phyloP scores from a whole-genome alignment of 2,113 vertebrate species.

The Charina bottae region DNA sequence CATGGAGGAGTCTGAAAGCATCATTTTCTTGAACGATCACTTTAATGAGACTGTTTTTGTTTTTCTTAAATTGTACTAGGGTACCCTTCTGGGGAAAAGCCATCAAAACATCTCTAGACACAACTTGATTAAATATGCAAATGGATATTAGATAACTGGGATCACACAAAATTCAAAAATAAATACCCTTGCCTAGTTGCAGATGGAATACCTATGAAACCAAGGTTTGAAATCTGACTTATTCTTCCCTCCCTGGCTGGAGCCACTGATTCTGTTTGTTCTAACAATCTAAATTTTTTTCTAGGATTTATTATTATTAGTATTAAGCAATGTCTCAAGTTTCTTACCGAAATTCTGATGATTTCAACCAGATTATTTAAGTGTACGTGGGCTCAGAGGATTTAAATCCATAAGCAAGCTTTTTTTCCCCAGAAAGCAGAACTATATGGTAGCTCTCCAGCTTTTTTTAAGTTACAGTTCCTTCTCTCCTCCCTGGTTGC shows the following conservation, averaged over 20 bases:
- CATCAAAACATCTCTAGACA: background rate
- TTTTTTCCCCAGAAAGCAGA: background rate
- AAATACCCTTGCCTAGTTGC: background rate
- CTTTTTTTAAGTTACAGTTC: background rate
- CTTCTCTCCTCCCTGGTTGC: background rate
- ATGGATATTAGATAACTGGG: background rate
- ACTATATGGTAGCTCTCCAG: background rate
- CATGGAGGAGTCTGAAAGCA: constrained; percentile 68
- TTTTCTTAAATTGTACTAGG: background rate
- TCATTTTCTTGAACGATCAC: constrained; percentile 43
- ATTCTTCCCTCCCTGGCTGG: background rate
- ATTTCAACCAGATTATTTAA: background rate
- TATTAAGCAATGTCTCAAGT: background rate
- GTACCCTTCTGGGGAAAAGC: background rate
- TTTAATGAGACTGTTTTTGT: constrained; percentile 39
- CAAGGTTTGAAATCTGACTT: background rate
- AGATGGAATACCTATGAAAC: background rate
- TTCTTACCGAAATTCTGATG: background rate
- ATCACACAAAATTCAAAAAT: background rate
- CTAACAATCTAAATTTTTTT: background rate
- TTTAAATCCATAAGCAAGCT: background rate
- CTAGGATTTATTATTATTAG: background rate
- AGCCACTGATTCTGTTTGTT: background rate
- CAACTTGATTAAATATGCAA: background rate
- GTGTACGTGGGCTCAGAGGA: background rate